phyloP scores from a whole-genome alignment of 2,113 vertebrate genomes.

The Xerus inauris region DNA sequence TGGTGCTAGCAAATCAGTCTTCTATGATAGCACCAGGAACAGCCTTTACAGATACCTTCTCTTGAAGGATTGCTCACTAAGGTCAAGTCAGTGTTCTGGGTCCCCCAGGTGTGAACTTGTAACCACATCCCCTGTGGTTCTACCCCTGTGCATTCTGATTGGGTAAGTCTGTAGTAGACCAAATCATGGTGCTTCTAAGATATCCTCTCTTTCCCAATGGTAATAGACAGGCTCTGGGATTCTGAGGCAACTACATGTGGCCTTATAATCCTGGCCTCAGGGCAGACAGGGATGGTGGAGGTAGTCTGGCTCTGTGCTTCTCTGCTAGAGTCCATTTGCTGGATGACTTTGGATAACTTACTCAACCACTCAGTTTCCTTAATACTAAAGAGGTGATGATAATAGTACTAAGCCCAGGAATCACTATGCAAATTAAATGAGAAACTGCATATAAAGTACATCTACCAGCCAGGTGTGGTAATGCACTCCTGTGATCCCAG shows the following conservation, averaged over 20 bases:
- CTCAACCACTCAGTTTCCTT: slow-evolving; percentile 29
- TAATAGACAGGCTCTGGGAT: neutral
- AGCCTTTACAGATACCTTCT: neutral
- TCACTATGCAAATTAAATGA: neutral
- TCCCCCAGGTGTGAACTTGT: neutral
- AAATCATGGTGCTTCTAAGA: neutral
- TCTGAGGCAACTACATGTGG: neutral
- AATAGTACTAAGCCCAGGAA: neutral
- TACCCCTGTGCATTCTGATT: neutral
- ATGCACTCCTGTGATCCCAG: neutral
- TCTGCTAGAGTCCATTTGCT: neutral
- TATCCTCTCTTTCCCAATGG: rapidly evolving
- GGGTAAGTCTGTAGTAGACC: neutral
- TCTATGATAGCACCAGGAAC: neutral
- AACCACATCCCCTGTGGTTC: neutral
- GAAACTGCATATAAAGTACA: neutral
- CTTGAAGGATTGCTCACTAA: neutral
- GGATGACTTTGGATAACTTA: neutral
- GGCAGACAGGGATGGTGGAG: neutral
- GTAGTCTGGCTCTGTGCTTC: neutral
- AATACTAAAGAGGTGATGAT: neutral
- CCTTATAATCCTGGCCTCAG: neutral
- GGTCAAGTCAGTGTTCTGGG: neutral
- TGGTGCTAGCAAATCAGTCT: neutral
- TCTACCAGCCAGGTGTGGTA: neutral